phyloP scores from a whole-genome alignment of 2,888 invertebrate species.

The Drosophila picticornis region DNA sequence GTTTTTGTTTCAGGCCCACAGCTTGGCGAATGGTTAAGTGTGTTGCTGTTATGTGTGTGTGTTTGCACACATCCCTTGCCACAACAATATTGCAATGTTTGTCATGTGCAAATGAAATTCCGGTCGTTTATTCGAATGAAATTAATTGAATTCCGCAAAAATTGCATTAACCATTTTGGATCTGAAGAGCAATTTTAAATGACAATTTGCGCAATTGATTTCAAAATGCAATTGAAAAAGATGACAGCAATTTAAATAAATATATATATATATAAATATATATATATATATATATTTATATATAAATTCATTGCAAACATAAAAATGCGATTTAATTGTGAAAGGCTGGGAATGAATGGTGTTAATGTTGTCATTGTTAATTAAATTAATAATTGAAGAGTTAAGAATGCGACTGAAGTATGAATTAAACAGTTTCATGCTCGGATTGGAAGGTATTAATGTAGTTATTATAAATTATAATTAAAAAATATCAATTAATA shows the following conservation, averaged over 20 bases:
- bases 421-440: not conserved
- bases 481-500: not conserved
- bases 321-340: not conserved
- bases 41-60: conserved; percentile 1
- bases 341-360: not conserved
- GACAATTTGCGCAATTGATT: conserved; percentile 53
- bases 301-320: not conserved
- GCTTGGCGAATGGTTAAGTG: not conserved
- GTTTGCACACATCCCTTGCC: conserved; percentile 19
- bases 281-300: not conserved
- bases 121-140: conserved; percentile 52
- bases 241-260: conserved; percentile 35
- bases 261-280: not conserved
- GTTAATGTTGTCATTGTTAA: not conserved
- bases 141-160: conserved; percentile 55
- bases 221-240: conserved; percentile 30
- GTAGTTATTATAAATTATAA: not conserved
- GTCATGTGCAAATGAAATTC: conserved; percentile 58
- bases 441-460: not conserved
- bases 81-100: conserved; percentile 56
- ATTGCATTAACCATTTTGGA: conserved; percentile 32
- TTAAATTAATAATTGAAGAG: not conserved
- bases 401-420: not conserved
- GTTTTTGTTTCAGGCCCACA: conserved; percentile 4
- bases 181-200: conserved; percentile 24